Base-by-base conservation (phyloP, 2,888 invertebrate species). In the Melolontha melolontha region DNA sequence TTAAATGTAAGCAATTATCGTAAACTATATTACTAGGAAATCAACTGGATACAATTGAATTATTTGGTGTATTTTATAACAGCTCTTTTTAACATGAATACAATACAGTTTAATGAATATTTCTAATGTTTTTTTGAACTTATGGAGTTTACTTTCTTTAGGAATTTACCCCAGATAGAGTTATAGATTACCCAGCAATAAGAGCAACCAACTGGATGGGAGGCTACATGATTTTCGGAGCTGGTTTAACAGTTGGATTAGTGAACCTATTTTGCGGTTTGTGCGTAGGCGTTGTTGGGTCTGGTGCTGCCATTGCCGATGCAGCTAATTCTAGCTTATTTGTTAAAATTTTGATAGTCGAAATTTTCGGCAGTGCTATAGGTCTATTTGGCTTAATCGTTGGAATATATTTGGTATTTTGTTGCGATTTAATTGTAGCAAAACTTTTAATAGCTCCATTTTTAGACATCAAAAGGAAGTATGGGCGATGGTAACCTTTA, bases 281-380 rank as follows among this genome's bases (percentile, higher is more conserved):
- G 71, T 93, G 96, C 74, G 98, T 99, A 50, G 98, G 98, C 29
- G 92, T 98, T 77, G 98, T 99, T 39, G 98, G 95, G 22, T 98
- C 98, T 4, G 98, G 98, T 72, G 98, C 98, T 54, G 99, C 99
- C 11, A 88, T 99, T n/a, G 92, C 98, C 64, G 99, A 99, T 86
- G 98, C 99, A 39, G 98, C 98, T 34, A 97, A 98, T 81, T 90
- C 96, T n/a, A 90, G 94, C 5, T 88, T 99, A 6, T 99, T 99
- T 80, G 98, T 99, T 62, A 98, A 98, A 85, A 97, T 99, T 82
- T 89, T 99, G 63, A 98, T 99, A 83, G 93, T 99, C 55, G 99
- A 99, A 86, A 99, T 99, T 85, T 99, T 99, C 80, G 98, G 97
- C 65, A 97, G 96, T 79, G 99, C 98, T 78, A 98, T 99, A 81